Evolutionary conservation across 2,797 vertebrate genomes (phyloP).

Genomic region (Tiaroga cobitis): DNA sequence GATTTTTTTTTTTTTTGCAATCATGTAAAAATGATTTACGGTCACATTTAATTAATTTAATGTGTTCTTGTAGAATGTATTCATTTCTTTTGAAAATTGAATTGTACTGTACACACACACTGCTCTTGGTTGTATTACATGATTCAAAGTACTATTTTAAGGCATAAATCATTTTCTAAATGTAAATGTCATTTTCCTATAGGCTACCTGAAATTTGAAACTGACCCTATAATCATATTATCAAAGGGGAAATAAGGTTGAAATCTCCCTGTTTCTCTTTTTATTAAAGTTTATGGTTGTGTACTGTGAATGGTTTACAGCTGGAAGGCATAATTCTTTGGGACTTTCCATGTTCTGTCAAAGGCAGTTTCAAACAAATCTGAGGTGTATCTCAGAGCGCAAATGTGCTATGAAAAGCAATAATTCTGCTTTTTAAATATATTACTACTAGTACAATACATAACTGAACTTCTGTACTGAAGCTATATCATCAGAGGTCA

Average conservation of each 20-base stretch:
- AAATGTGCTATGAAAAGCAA: not conserved
- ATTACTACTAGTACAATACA: not conserved
- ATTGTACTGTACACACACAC: not conserved
- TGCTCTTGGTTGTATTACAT: not conserved
- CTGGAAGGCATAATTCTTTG: constrained; percentile 36
- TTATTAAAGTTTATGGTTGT: not conserved
- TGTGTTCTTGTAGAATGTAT: not conserved
- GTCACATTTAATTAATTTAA: not conserved
- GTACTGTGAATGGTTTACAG: constrained; percentile 17
- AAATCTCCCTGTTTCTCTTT: constrained; percentile 5
- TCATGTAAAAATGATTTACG: not conserved
- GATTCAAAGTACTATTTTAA: not conserved
- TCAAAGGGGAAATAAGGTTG: constrained; percentile 13
- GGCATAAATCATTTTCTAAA: not conserved
- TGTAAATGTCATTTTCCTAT: not conserved
- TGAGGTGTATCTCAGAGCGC: constrained; percentile 4
- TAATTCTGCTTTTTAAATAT: not conserved
- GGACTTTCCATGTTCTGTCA: constrained; percentile 45
- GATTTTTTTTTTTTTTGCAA: not conserved
- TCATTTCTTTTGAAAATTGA: not conserved
- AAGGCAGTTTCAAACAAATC: constrained; percentile 21
- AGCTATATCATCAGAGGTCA: not conserved
- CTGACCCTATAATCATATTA: not conserved
- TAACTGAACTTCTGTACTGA: not conserved
- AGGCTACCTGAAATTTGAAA: not conserved